Evolutionary conservation across 2,113 vertebrate genomes (phyloP), one percentile per base, ranked within the genome.

Genomic region (Bombycilla garrulus): DNA sequence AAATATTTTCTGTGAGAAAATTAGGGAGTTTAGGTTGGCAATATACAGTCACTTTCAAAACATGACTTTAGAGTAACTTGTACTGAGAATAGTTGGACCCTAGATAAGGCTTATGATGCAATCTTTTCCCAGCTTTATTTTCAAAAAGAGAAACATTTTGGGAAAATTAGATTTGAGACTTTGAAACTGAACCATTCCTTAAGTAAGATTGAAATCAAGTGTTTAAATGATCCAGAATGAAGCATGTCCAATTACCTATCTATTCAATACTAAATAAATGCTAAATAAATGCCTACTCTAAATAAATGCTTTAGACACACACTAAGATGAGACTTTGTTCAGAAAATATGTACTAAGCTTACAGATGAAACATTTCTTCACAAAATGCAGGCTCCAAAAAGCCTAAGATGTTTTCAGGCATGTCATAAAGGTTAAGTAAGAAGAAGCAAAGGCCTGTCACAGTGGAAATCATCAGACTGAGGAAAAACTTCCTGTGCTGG

Each of bases 41-140:
- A 60, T 6, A 64, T 23, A 35, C 3, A 47, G 26, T 60, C 7
- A 16, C 4, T 29, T 10, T 36, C 21, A 64, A 86, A 67, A 58
- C 3, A 5, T 5, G 4, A 42, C 15, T 51, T 19, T 67, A 17
- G 3, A 73, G 12, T 38, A 48, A 53, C 2, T 57, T 35, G 2
- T 13, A 18, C 16, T 24, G 12, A 72, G 9, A 8, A 13, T 12
- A 56, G 13, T 1, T 78, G 26, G 26, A 69, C 3, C 1, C 1
- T 9, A 69, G 1, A 1, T 26, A 38, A 42, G 2, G 4, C 38
- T 81, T 26, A 11, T 29, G 23, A 50, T 50, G 2, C 1, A 66
- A 20, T 26, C 2, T 44, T 89, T 65, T 57, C 53, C 5, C 11
- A 50, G 11, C 14, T 62, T 56, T 56, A 10, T 61, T 90, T 79